Percentiles rank a stretch among this genome's conserved stretches.
Evolutionary conservation across 2,797 vertebrate genomes (phyloP).

Genomic region (Gephyroberyx darwinii): DNA sequence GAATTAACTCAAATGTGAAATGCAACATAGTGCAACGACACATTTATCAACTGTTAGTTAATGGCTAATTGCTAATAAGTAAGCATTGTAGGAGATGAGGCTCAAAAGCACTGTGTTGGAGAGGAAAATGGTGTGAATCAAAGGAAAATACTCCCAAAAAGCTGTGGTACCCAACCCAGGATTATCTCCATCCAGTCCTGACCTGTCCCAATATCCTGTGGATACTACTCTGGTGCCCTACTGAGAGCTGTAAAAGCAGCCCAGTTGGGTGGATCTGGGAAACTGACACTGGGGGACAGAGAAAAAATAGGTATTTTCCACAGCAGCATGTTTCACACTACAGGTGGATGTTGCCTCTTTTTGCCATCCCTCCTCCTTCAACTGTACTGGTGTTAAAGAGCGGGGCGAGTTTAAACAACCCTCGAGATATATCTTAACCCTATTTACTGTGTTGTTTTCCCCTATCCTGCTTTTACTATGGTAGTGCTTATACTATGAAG

Average conservation of each 20-base stretch:
- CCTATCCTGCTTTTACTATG: slow-evolving; percentile 52
- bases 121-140: slow-evolving; percentile 24
- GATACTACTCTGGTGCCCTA: slow-evolving; percentile 44
- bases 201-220: slow-evolving; percentile 47
- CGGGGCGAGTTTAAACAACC: slow-evolving; percentile 52
- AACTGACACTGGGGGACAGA: slow-evolving; percentile 53
- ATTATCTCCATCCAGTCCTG: slow-evolving; percentile 40
- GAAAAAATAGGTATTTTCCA: slow-evolving; percentile 52
- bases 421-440: slow-evolving; percentile 50
- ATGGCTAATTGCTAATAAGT: too few relatives aligned
- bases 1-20: slow-evolving; percentile 15
- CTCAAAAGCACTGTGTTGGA: background rate
- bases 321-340: slow-evolving; percentile 43
- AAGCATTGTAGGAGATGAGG: background rate
- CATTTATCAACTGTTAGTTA: background rate
- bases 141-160: slow-evolving; percentile 26
- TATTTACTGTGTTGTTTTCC: slow-evolving; percentile 44
- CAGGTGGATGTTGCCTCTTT: slow-evolving; percentile 43
- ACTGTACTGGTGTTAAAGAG: slow-evolving; percentile 44
- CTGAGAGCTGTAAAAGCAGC: slow-evolving; percentile 55
- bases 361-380: slow-evolving; percentile 54
- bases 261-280: slow-evolving; percentile 58
- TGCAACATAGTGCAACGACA: background rate
- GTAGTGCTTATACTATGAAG: slow-evolving; percentile 37
- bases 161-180: slow-evolving; percentile 16